Conservation (phyloP, 2,888 invertebrate species). For the Shargacucullia verbasci region DNA sequence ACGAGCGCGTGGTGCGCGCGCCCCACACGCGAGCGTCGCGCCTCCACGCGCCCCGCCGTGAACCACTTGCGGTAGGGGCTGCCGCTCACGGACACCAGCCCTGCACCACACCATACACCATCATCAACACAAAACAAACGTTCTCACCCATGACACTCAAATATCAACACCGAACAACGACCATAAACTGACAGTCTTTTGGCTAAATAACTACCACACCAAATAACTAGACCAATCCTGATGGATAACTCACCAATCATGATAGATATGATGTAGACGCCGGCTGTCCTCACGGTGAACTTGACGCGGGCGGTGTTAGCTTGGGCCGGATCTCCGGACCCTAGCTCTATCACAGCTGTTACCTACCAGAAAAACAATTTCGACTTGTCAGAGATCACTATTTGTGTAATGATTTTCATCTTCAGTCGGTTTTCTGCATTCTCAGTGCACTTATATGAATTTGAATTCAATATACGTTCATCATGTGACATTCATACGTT, state of each 20-base stretch:
- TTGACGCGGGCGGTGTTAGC: conserved; percentile 96
- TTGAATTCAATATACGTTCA: too few species aligned
- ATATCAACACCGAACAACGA: too few species aligned
- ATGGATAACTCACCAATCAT: conserved; percentile 92
- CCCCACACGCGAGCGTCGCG: conserved; percentile 94
- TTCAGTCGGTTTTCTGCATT: too few species aligned
- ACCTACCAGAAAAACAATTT: too few species aligned
- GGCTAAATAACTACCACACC: not conserved
- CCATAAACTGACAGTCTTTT: too few species aligned
- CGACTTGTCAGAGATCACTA: too few species aligned
- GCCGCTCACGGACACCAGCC: conserved; percentile 94
- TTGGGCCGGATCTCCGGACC: conserved; percentile 95
- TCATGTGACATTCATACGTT: too few species aligned
- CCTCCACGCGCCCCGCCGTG: conserved; percentile 94
- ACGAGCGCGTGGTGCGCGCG: conserved; percentile 93
- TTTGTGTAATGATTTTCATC: too few species aligned
- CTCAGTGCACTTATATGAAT: too few species aligned
- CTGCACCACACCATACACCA: conserved; percentile 56
- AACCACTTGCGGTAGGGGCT: conserved; percentile 96
- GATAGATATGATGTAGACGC: conserved; percentile 95
- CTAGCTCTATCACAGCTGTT: conserved; percentile 95
- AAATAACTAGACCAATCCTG: too few species aligned
- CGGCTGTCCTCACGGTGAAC: conserved; percentile 97
- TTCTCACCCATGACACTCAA: too few species aligned
- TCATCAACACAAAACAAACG: too few species aligned